Evolutionary conservation across 2,888 invertebrate species (phyloP), one percentile per base, ranked within the genome.

Genomic region (Amphipoea lucens): DNA sequence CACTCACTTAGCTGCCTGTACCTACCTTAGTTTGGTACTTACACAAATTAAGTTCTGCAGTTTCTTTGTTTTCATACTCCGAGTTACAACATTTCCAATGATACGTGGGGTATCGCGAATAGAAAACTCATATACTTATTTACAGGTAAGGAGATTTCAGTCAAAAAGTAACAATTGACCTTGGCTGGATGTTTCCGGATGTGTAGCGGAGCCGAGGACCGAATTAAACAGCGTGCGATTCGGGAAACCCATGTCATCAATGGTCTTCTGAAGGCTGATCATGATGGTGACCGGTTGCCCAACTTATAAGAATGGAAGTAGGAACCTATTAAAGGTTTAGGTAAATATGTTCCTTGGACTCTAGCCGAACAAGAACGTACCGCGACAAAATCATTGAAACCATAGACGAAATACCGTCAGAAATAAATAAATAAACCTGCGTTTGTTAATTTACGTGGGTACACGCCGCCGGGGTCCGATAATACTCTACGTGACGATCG

Each of bases 401-500:
- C 48, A 12, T 62, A 20, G 3, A 48, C 48, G 4, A 40, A 1
- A 65, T 17, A 73, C 36, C 11, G 5, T 45, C 9, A 40, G 6
- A 76, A 77, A 78, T 77, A 80, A 78, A 75, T 69, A 75, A 69
- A 78, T 76, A 76, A 76, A 68, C 63, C 81, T 65, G 40, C 45
- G 12, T 75, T 42, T 60, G 66, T 66, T 74, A 78, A 73, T 76
- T 68, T 65, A 77, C 73, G 68, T 60, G 51, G 62, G 65, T n/a
- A 73, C 69, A 65, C 60, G 42, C 42, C 51, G 40, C 40, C 40
- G 40, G 45, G 48, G 45, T 74, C 71, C 67, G 70, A 82, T 86
- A 80, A 65, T 79, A 86, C 48, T 23, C 48, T 69, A 69, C 84
- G 86, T 86, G 87, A 72, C 76, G 78, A 82, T 84, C 65, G 75